These are phyloP conservation scores for Polia nebulosa DNA, from an alignment of 2,888 invertebrate species.

Conservation along the genomic window DNA sequence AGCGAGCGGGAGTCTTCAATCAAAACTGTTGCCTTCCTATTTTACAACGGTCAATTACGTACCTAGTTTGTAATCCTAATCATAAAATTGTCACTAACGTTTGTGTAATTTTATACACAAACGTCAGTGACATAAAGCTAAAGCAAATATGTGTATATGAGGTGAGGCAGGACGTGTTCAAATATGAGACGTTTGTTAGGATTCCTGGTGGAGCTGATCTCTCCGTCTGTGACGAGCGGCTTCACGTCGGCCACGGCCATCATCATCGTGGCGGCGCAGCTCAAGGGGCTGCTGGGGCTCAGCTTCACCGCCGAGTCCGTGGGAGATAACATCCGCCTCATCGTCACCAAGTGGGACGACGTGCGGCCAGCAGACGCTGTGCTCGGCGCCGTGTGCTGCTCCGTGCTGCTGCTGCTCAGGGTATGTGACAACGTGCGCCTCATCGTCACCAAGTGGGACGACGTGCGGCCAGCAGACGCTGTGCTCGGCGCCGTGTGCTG, in stretches of 20 bases:
- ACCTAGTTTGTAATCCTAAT: constrained; percentile 3
- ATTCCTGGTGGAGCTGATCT: constrained; percentile 96
- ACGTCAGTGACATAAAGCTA: background rate
- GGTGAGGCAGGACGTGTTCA: background rate
- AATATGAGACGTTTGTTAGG: constrained; percentile 86
- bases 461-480: background rate
- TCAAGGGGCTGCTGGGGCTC: constrained; percentile 94
- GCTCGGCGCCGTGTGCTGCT: constrained; percentile 93
- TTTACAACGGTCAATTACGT: constrained; percentile 11
- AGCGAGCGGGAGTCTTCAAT: constrained; percentile 26
- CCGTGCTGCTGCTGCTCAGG: constrained; percentile 92
- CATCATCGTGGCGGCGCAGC: constrained; percentile 94
- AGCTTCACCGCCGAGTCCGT: constrained; percentile 93
- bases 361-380: constrained; percentile 92
- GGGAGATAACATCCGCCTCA: constrained; percentile 90
- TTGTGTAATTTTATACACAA: background rate
- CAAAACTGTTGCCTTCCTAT: constrained; percentile 13
- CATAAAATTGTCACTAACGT: too few relatives aligned
- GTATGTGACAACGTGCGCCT: constrained; percentile 86
- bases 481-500: background rate
- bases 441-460: background rate
- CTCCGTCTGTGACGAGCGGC: constrained; percentile 95
- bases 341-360: constrained; percentile 85
- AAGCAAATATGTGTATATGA: constrained; percentile 2
- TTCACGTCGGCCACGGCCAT: constrained; percentile 96